A percentile compares a stretch with the other conserved stretches of the same genome.
phyloP scores from a whole-genome alignment of 2,797 vertebrate genomes.

The Euthynnus affinis region DNA sequence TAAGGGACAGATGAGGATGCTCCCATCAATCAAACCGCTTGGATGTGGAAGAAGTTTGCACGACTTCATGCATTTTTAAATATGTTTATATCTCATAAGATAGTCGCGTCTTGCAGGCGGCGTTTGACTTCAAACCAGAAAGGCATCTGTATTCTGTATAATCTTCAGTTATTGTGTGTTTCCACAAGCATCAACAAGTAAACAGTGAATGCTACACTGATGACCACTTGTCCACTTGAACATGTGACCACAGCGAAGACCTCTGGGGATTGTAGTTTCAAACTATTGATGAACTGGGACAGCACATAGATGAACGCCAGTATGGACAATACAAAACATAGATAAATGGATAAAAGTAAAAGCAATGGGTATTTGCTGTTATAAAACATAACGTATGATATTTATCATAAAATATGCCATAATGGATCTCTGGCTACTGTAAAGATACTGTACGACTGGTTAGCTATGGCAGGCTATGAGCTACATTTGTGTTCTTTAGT shows the following conservation, averaged over 20 bases:
- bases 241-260: neutral
- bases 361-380: neutral
- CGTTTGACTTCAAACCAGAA: neutral
- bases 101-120: neutral
- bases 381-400: neutral
- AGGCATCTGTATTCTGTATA: neutral
- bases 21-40: neutral
- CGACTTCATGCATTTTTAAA: neutral
- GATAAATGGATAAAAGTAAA: neutral
- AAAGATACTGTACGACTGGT: no score
- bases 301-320: no score
- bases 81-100: neutral
- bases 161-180: neutral
- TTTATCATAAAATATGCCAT: neutral
- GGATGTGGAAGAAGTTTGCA: neutral
- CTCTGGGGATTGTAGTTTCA: neutral
- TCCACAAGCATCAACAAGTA: neutral
- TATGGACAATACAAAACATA: no score
- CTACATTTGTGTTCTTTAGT: neutral
- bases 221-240: neutral
- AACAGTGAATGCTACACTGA: neutral
- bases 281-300: no score
- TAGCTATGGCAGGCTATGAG: neutral
- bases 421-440: neutral
- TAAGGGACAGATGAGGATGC: neutral